phyloP scores from a whole-genome alignment of 1,140 invertebrate species.

The Heterodera carotae region DNA sequence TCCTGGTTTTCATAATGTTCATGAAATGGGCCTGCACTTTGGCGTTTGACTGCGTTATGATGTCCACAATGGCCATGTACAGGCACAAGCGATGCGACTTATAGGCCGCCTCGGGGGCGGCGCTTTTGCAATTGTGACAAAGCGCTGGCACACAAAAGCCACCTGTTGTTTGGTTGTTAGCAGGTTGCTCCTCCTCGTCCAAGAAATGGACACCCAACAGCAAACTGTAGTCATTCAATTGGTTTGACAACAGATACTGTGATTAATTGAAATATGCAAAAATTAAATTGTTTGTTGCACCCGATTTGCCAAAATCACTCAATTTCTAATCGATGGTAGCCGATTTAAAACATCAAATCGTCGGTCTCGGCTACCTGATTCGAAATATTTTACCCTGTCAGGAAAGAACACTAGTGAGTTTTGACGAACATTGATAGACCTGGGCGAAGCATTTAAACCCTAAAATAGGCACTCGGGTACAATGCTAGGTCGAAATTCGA shows the following conservation, averaged over 20 bases:
- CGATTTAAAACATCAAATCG: no score
- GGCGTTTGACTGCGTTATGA: not conserved
- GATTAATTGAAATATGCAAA: not conserved
- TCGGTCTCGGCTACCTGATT: no score
- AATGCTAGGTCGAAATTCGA: no score
- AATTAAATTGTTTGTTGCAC: no score
- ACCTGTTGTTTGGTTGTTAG: not conserved
- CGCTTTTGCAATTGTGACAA: not conserved
- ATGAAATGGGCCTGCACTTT: not conserved
- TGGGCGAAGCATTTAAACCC: no score
- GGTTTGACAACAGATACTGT: not conserved
- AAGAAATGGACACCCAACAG: not conserved
- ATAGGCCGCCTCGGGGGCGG: not conserved
- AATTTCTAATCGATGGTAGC: no score
- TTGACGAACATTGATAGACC: no score
- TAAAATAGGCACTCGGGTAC: no score
- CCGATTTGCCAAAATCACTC: no score
- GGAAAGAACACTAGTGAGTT: no score
- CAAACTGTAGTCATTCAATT: not conserved
- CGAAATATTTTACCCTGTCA: no score
- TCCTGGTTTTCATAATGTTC: not conserved
- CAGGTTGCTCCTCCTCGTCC: not conserved
- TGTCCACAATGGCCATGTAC: not conserved
- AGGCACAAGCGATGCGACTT: not conserved
- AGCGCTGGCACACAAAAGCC: not conserved